Evolutionary conservation across 2,113 vertebrate genomes (phyloP).

Genomic region (Aythya baeri): DNA sequence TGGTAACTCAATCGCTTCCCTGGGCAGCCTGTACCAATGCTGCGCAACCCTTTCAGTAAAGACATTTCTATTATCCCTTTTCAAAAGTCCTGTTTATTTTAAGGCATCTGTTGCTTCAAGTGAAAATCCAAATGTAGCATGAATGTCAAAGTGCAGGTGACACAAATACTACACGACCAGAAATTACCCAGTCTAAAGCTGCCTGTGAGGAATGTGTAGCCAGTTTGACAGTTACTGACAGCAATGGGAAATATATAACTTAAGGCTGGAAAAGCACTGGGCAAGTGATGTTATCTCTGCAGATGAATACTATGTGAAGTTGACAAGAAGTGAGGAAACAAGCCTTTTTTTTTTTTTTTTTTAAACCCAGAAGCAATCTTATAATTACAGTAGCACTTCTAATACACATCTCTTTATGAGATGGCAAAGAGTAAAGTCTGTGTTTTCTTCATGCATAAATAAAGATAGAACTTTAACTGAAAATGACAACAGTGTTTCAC

Average conservation of each 20-base stretch:
- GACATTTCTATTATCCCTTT: not conserved
- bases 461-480: not conserved
- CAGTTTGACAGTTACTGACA: not conserved
- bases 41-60: too few relatives aligned
- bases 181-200: not conserved
- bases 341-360: not conserved
- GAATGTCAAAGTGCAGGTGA: not conserved
- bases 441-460: not conserved
- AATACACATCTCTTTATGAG: not conserved
- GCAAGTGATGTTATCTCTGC: not conserved
- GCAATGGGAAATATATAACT: rapidly evolving
- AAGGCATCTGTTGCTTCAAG: not conserved
- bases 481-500: not conserved
- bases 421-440: not conserved
- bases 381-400: not conserved
- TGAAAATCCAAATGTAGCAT: not conserved
- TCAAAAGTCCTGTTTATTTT: not conserved
- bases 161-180: not conserved
- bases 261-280: not conserved
- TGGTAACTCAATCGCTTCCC: too few relatives aligned
- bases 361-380: not conserved
- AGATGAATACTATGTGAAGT: rapidly evolving
- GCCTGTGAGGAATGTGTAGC: not conserved
- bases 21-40: too few relatives aligned
- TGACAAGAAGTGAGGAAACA: not conserved